Evolutionary conservation across 2,113 vertebrate genomes (phyloP).

Genomic region (Artemisiospiza belli): DNA sequence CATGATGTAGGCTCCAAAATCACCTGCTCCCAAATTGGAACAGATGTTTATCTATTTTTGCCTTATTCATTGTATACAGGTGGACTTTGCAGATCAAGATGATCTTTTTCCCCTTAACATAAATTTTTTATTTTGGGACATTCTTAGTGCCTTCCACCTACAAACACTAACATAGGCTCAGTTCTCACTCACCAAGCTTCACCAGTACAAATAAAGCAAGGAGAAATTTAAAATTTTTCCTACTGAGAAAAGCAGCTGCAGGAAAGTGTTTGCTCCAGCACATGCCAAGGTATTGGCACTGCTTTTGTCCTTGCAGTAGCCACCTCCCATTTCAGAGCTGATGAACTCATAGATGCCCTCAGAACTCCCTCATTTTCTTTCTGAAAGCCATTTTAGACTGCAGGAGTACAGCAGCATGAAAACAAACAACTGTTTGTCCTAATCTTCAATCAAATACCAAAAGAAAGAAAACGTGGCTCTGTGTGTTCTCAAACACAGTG

Average conservation of each 20-base stretch:
- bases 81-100: neutral
- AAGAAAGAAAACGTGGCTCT: neutral
- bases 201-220: neutral
- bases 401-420: neutral
- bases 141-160: neutral
- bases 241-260: neutral
- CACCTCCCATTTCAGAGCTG: neutral
- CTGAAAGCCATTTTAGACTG: neutral
- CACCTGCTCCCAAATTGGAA: neutral
- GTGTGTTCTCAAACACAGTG: neutral
- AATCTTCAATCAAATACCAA: neutral
- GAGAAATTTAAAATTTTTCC: neutral
- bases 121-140: neutral
- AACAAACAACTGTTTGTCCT: neutral
- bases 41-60: neutral
- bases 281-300: neutral
- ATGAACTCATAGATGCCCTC: neutral
- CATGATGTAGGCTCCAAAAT: neutral
- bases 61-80: neutral
- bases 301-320: neutral
- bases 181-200: neutral
- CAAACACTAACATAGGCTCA: neutral
- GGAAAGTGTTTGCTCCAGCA: neutral
- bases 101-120: rapidly evolving
- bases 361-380: neutral